phyloP scores from a whole-genome alignment of 2,113 vertebrate species.

The Okapia johnstoni region DNA sequence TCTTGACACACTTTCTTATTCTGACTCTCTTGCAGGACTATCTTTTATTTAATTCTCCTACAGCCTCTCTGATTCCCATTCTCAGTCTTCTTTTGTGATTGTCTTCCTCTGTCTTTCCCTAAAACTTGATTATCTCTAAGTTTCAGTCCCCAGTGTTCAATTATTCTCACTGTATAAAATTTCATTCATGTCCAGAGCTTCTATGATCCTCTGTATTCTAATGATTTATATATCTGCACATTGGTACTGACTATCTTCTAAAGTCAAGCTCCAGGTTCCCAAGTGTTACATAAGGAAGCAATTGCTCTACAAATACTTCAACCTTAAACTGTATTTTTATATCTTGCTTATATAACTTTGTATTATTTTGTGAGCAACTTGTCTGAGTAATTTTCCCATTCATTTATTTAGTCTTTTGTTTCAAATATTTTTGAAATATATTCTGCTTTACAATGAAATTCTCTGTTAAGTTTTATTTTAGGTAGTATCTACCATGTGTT shows the following conservation, averaged over 20 bases:
- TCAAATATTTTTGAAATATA: background rate
- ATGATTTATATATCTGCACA: background rate
- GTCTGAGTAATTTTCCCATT: background rate
- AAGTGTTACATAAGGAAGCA: background rate
- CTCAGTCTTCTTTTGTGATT: background rate
- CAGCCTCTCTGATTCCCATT: background rate
- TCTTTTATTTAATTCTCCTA: background rate
- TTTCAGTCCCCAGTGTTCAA: background rate
- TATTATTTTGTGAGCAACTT: background rate
- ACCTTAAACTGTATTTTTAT: background rate
- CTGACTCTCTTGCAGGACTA: background rate
- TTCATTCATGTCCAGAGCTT: background rate
- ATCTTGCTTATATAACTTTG: background rate
- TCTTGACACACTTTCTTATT: background rate
- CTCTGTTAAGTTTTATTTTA: background rate
- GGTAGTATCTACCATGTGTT: background rate
- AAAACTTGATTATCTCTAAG: background rate
- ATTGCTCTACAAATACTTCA: accelerated
- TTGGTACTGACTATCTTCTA: background rate
- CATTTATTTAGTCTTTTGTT: background rate
- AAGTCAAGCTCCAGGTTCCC: background rate
- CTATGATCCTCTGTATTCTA: too few species aligned
- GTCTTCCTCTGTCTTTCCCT: background rate
- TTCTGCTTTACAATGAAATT: background rate
- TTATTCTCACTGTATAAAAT: background rate